Conservation (phyloP, 2,888 invertebrate genomes). For the Malthinus seriepunctatus region DNA sequence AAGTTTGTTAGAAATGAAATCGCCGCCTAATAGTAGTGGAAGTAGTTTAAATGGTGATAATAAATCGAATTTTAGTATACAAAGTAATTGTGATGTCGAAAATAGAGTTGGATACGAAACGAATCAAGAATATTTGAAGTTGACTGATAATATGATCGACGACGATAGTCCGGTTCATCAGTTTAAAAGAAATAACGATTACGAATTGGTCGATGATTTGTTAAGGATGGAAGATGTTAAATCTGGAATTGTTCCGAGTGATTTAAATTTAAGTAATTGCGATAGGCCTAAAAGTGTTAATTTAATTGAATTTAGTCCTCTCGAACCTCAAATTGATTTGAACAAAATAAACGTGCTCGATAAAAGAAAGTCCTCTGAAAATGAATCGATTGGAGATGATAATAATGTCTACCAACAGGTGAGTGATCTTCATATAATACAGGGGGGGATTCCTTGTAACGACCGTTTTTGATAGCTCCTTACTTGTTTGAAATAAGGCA, state of each 20-base stretch:
- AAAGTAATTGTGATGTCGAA: slow-evolving; percentile 17
- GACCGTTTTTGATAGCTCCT: too few species aligned
- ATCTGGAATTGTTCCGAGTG: slow-evolving; percentile 1
- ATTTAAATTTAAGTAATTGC: slow-evolving; percentile 24
- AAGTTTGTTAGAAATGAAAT: slow-evolving; percentile 43
- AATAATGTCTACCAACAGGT: slow-evolving; percentile 69
- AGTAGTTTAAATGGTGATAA: slow-evolving; percentile 33
- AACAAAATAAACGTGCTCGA: slow-evolving; percentile 39
- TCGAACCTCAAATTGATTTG: slow-evolving; percentile 18
- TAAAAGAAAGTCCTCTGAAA: slow-evolving; percentile 49
- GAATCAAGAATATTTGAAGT: slow-evolving; percentile 25
- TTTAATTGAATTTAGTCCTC: slow-evolving; percentile 48
- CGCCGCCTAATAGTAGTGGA: slow-evolving; percentile 33
- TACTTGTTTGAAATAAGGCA: too few species aligned
- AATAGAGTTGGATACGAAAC: slow-evolving; percentile 7
- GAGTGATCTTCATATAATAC: neutral
- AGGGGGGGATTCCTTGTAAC: too few species aligned
- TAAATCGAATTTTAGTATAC: slow-evolving; percentile 12
- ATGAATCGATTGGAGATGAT: slow-evolving; percentile 48
- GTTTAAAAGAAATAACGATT: neutral
- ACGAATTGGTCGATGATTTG: neutral
- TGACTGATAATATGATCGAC: slow-evolving; percentile 25
- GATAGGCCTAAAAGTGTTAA: slow-evolving; percentile 40
- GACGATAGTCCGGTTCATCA: slow-evolving; percentile 12
- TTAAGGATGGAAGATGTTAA: neutral